Percentiles rank a stretch among this genome's conserved stretches.
These are phyloP conservation scores for Octopus sinensis DNA, from an alignment of 1,140 invertebrate species.

Conservation along the genomic window DNA sequence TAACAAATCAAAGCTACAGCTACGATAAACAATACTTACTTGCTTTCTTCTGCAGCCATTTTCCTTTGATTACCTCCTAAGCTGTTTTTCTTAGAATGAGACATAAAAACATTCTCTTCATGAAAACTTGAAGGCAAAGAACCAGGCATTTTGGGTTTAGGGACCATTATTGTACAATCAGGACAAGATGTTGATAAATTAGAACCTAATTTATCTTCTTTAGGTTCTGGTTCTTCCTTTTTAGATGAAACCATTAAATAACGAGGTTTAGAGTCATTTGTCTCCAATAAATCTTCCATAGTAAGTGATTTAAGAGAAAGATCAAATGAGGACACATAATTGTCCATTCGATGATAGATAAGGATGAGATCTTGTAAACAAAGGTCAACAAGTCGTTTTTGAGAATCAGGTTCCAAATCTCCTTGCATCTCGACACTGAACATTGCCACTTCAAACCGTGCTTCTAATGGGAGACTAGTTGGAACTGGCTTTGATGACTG, in stretches of 20 bases:
- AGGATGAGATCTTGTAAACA: slow-evolving; percentile 79
- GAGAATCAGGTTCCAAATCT: slow-evolving; percentile 52
- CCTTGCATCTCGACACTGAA: slow-evolving; percentile 55
- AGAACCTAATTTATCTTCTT: slow-evolving; percentile 44
- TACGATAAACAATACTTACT: not conserved
- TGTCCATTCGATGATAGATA: slow-evolving; percentile 68
- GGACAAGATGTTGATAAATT: slow-evolving; percentile 82
- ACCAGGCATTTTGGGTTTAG: slow-evolving; percentile 46
- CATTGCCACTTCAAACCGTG: slow-evolving; percentile 53
- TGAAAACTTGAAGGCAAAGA: slow-evolving; percentile 52
- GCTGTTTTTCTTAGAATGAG: not conserved
- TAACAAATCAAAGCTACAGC: not conserved
- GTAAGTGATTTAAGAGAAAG: slow-evolving; percentile 77
- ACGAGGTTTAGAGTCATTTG: slow-evolving; percentile 73
- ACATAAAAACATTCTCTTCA: slow-evolving; percentile 17
- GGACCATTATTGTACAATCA: slow-evolving; percentile 59
- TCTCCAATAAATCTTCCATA: slow-evolving; percentile 82
- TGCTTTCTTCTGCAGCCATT: not conserved
- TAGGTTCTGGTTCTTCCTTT: slow-evolving; percentile 23
- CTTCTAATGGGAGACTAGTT: slow-evolving; percentile 19
- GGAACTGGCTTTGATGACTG: not conserved
- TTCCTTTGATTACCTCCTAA: not conserved
- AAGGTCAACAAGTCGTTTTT: slow-evolving; percentile 67
- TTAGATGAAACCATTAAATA: slow-evolving; percentile 68
- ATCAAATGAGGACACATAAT: slow-evolving; percentile 68